phyloP scores from a whole-genome alignment of 35 echinoderm and acorn worm species.

The Apostichopus parvimensis region DNA sequence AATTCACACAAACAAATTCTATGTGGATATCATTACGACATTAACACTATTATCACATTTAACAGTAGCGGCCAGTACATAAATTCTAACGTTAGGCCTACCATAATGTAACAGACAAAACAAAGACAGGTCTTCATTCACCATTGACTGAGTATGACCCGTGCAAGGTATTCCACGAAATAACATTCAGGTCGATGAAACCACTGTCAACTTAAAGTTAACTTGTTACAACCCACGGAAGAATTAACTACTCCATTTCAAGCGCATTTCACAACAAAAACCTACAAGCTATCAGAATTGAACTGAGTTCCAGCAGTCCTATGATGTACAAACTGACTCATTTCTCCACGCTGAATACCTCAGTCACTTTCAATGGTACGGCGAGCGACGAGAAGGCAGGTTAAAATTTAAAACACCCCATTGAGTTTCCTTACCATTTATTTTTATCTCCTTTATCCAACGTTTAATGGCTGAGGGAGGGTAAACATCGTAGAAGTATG shows the following conservation, averaged over 20 bases:
- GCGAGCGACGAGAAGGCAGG: not conserved
- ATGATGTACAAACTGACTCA: conserved; percentile 8
- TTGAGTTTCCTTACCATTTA: conserved; percentile 10
- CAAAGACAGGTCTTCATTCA: conserved; percentile 9
- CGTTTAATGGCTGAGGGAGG: conserved; percentile 9
- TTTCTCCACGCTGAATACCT: conserved; percentile 11
- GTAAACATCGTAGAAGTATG: not conserved
- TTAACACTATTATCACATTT: no score
- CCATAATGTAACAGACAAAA: not conserved
- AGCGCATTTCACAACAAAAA: not conserved
- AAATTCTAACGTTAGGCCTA: no score
- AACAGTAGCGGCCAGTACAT: no score
- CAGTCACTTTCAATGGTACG: conserved; percentile 12
- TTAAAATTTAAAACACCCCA: conserved; percentile 21
- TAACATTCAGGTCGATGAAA: not conserved
- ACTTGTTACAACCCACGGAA: not conserved
- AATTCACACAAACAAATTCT: no score
- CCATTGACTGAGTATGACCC: not conserved
- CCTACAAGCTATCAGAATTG: not conserved
- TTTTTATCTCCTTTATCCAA: conserved; percentile 7
- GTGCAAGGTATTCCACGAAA: conserved; percentile 3
- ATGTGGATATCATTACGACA: no score
- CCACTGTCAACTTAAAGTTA: not conserved
- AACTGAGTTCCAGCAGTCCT: not conserved
- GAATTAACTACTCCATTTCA: not conserved